Conservation (phyloP, 2,888 invertebrate genomes). For the Amblyjoppa proteus region DNA sequence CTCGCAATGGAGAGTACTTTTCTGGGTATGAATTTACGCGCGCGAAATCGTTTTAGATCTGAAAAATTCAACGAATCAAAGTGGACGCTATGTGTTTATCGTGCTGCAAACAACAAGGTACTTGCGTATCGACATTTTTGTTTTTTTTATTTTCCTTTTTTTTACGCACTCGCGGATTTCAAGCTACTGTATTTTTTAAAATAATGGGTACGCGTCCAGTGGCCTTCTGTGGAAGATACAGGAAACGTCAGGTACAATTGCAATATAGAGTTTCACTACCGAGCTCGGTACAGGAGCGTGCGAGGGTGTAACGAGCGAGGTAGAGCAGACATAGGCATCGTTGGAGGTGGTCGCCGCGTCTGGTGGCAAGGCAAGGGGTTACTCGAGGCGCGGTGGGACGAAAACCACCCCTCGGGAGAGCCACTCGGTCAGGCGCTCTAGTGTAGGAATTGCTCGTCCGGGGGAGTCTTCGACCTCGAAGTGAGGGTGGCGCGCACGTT, state of each 20-base stretch:
- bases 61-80: not conserved
- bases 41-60: not conserved
- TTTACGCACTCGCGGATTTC: not conserved
- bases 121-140: not conserved
- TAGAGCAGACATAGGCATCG: conserved; percentile 12
- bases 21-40: not conserved
- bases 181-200: not conserved
- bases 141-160: not conserved
- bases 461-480: conserved; percentile 69
- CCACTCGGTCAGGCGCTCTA: conserved; percentile 68
- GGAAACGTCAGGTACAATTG: not conserved
- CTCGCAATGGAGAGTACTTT: not conserved
- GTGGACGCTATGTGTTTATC: not conserved
- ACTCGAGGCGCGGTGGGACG: conserved; percentile 27
- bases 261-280: not conserved
- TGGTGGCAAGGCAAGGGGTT: conserved; percentile 38
- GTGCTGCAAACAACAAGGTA: not conserved
- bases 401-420: conserved; percentile 38
- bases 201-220: not conserved
- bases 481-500: conserved; percentile 78
- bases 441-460: conserved; percentile 71
- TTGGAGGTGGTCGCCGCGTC: conserved; percentile 17
- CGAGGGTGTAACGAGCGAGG: conserved; percentile 49
- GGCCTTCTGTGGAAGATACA: not conserved
- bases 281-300: conserved; percentile 19